Conservation (phyloP, 35 echinoderm and acorn worm species). For the Eucidaris tribuloides region DNA sequence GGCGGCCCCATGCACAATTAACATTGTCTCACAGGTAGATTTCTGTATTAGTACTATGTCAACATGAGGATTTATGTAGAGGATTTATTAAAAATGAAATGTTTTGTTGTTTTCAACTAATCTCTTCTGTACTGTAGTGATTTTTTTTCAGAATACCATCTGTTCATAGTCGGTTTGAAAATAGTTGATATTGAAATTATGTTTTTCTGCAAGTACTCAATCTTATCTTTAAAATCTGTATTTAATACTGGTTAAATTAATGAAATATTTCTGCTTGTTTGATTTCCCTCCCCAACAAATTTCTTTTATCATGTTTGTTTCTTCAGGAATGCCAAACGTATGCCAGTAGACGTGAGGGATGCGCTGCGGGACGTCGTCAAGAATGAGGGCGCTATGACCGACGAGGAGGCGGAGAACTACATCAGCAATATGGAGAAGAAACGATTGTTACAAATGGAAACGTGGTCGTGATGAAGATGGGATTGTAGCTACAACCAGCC, state of each 20-base stretch:
- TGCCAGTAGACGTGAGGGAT: slow-evolving; percentile 70
- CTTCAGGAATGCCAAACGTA: slow-evolving; percentile 81
- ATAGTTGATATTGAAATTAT: too few species aligned
- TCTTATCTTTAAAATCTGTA: too few species aligned
- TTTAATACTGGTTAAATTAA: neutral
- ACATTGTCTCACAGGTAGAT: too few species aligned
- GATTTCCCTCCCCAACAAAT: neutral
- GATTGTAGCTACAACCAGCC: too few species aligned
- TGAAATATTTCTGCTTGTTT: neutral
- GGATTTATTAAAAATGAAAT: too few species aligned
- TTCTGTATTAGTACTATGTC: too few species aligned
- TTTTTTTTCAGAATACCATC: neutral
- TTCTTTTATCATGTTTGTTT: neutral
- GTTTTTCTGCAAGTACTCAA: too few species aligned
- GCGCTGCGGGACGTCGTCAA: slow-evolving; percentile 43
- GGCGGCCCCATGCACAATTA: neutral
- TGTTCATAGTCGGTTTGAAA: too few species aligned
- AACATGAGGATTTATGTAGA: too few species aligned
- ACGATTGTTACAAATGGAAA: slow-evolving; percentile 65
- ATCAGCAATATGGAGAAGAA: slow-evolving; percentile 52
- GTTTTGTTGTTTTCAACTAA: too few species aligned
- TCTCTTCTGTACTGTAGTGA: neutral
- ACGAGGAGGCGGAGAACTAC: slow-evolving; percentile 42
- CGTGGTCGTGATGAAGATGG: slow-evolving; percentile 89
- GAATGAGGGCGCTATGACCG: slow-evolving; percentile 32